Percentiles rank a stretch among this genome's conserved stretches.
Evolutionary conservation across 2,113 vertebrate genomes (phyloP).

Genomic region (Urocolius indicus): DNA sequence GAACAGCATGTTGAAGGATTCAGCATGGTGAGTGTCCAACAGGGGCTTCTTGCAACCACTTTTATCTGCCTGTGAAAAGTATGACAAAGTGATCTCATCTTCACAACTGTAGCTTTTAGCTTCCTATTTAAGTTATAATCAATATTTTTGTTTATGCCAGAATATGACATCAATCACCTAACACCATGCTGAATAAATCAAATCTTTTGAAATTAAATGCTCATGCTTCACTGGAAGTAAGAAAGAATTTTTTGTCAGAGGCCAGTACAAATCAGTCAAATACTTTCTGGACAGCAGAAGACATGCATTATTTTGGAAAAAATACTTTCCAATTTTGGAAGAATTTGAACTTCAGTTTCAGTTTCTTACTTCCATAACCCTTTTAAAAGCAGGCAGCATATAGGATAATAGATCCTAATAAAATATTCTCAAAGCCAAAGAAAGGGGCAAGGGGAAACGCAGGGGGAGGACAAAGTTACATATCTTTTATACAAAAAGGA

Average conservation of each 20-base stretch:
- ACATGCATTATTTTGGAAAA: background rate
- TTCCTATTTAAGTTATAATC: background rate
- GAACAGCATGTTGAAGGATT: background rate
- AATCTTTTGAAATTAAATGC: background rate
- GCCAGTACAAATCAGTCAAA: background rate
- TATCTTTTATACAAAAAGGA: background rate
- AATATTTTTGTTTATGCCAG: conserved; percentile 2
- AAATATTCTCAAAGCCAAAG: background rate
- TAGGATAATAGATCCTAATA: background rate
- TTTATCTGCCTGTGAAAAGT: background rate
- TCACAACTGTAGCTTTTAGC: background rate
- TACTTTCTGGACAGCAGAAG: background rate
- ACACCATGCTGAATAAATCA: background rate
- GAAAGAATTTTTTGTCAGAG: background rate
- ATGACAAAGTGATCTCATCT: background rate
- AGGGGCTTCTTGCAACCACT: background rate
- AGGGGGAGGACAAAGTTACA: background rate
- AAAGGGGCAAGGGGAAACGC: background rate
- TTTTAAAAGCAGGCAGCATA: background rate
- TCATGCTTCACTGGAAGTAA: background rate
- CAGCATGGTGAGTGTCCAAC: background rate
- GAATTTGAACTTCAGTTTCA: background rate
- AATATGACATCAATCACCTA: conserved; percentile 9
- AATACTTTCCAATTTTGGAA: background rate
- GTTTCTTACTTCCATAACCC: background rate